phyloP scores from a whole-genome alignment of 2,797 vertebrate genomes.

The Lacerta agilis region DNA sequence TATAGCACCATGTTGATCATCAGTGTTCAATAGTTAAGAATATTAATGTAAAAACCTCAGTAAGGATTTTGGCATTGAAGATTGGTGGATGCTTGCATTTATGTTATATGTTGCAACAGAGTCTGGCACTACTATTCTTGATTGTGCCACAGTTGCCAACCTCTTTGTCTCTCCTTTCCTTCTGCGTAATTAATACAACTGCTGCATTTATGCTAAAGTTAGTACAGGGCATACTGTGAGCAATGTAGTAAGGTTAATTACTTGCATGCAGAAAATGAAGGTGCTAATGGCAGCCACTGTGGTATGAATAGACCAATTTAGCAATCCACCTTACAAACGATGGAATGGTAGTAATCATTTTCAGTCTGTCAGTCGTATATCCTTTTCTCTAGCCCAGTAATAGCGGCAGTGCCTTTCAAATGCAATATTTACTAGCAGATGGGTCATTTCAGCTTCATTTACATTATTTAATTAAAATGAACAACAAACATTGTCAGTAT shows the following conservation, averaged over 20 bases:
- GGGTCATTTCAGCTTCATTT: slow-evolving; percentile 61
- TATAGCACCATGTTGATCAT: not conserved
- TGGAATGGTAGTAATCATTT: slow-evolving; percentile 37
- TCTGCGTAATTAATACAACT: slow-evolving; percentile 21
- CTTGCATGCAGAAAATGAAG: slow-evolving; percentile 50
- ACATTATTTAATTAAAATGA: slow-evolving; percentile 62
- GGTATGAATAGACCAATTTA: slow-evolving; percentile 42
- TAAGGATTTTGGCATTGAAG: slow-evolving; percentile 34
- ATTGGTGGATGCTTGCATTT: slow-evolving; percentile 36
- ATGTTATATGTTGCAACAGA: slow-evolving; percentile 41
- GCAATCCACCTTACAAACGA: slow-evolving; percentile 52
- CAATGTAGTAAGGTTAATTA: slow-evolving; percentile 45
- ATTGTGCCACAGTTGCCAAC: slow-evolving; percentile 31
- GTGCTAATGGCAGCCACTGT: slow-evolving; percentile 41
- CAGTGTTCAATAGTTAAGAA: not conserved
- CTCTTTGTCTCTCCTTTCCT: slow-evolving; percentile 45
- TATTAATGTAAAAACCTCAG: slow-evolving; percentile 13
- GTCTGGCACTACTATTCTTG: slow-evolving; percentile 41
- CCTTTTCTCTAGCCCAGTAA: slow-evolving; percentile 51
- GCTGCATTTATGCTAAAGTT: slow-evolving; percentile 5
- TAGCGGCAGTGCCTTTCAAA: slow-evolving; percentile 56
- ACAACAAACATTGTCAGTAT: slow-evolving; percentile 48
- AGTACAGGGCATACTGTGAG: slow-evolving; percentile 42
- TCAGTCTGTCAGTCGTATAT: slow-evolving; percentile 50
- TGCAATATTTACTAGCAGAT: slow-evolving; percentile 48